phyloP scores from a whole-genome alignment of 2,888 invertebrate species.

The Philopedon plagiatum region DNA sequence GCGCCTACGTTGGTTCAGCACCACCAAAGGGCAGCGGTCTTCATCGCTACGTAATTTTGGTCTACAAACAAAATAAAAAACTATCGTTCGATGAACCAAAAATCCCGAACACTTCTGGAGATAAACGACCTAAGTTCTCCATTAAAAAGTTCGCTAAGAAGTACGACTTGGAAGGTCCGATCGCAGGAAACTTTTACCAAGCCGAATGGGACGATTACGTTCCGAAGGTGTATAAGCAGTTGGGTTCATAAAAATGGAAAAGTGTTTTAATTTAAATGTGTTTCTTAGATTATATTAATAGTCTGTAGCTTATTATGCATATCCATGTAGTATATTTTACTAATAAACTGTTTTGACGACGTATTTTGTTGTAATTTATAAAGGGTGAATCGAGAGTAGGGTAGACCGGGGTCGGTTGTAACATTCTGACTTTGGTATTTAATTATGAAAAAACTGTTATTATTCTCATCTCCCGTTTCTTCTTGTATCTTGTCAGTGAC shows the following conservation, averaged over 20 bases:
- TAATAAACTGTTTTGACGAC: no score
- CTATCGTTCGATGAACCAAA: conserved; percentile 59
- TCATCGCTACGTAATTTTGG: conserved; percentile 81
- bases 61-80: conserved; percentile 66
- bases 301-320: no score
- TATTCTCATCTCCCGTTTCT: no score
- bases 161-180: conserved; percentile 84
- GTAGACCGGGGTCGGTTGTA: no score
- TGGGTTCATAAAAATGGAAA: not conserved
- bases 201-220: conserved; percentile 93
- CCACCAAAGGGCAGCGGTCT: conserved; percentile 81
- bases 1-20: conserved; percentile 78
- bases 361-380: no score
- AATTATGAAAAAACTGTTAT: no score
- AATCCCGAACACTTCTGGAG: conserved; percentile 65
- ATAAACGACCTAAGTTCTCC: conserved; percentile 75
- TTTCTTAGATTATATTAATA: no score
- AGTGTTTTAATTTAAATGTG: conserved; percentile 1
- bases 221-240: conserved; percentile 68
- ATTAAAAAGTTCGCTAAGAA: conserved; percentile 84
- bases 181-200: conserved; percentile 91
- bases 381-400: no score
- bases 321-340: no score
- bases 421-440: no score
- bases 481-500: no score